Base-by-base conservation (phyloP, 2,797 vertebrate species). In the Poecile montanus region DNA sequence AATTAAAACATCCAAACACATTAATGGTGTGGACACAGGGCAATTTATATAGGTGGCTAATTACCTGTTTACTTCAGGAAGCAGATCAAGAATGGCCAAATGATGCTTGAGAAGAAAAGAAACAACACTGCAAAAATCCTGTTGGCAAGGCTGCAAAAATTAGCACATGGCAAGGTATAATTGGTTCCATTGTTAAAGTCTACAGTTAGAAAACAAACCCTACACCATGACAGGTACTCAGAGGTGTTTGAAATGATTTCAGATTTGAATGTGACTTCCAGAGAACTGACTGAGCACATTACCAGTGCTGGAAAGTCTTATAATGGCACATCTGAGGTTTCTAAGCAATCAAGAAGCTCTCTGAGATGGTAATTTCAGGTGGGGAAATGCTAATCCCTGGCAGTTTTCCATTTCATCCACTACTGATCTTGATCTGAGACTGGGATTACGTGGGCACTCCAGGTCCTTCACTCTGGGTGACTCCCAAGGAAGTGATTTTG, bases 1-100 rank as follows among this genome's bases (percentile, higher is more conserved):
- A 94, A 88, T 96, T 94, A 91, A 95, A 94, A 79, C 85, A 94
- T 92, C 93, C 74, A 78, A 93, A 89, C 80, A 86, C 93, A 90
- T 85, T 93, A 97, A 92, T 40, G 89, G 74, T 76, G 89, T 51
- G 88, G 93, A 85, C 91, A 88, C 40, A 6, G 89, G 72, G 85
- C 74, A 87, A 57, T 91, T 74, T 48, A 53, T 45, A 63, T 56
- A 90, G 92, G 80, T 63, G 74, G 89, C 83, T 95, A 95, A 96
- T 96, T 95, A 95, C 71, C 83, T 88, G 58, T 47, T 85, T 84
- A 70, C 83, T 93, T 73, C 54, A 81, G 63, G 51, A 91, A 71
- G 85, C 61, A 82, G 58, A 38, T 53, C 65, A 61, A 68, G 88
- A 91, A 82, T 14, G 54, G 91, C 51, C 68, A 79, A 89, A 63